Evolutionary conservation across 2,797 vertebrate genomes (phyloP), one percentile per base, ranked within the genome.

Genomic region (Tapera naevia): DNA sequence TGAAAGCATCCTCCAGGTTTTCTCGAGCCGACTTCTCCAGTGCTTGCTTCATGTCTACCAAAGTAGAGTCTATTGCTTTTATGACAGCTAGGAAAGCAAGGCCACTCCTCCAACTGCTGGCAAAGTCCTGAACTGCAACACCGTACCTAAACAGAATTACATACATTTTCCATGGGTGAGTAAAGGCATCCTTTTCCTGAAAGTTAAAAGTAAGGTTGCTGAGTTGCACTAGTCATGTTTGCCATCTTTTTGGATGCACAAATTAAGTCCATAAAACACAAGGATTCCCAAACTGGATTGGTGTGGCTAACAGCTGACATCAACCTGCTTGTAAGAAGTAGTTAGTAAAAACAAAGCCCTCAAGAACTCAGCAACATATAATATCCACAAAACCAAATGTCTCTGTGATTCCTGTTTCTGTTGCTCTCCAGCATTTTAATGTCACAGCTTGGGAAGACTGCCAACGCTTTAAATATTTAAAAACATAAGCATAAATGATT

Each of bases 31-130:
- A 98, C 93, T 98, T 98, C 81, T 99, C 98, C 94, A 99, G 95
- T 17, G 99, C 98, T 94, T 98, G 98, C 93, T 98, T 99, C 98
- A 99, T 99, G 97, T 99, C 99, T 66, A 99, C 99, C 96, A 99
- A 97, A 96, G 98, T 99, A 69, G 98, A 96, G 95, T 99, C 99
- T 51, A 99, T 99, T 91, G 99, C 99, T 97, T 99, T 99, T 94
- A 99, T 99, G 94, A 99, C 87, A 0, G 99, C 99, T 96, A 99
- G 97, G 97, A 99, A 99, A 62, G 99, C 99, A 90, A 99, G 97
- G 81, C 99, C 99, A 27, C 99, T 99, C 66, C 98, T 98, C 99
- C 99, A 99, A 87, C 99, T 99, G 97, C 98, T 98, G 11, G 98
- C 98, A 91, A 99, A 99, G 97, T 99, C 99, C 93, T 99, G 98